Evolutionary conservation across 2,797 vertebrate species (phyloP), one percentile per base, ranked within the genome.

Genomic region (Myripristis murdjan): DNA sequence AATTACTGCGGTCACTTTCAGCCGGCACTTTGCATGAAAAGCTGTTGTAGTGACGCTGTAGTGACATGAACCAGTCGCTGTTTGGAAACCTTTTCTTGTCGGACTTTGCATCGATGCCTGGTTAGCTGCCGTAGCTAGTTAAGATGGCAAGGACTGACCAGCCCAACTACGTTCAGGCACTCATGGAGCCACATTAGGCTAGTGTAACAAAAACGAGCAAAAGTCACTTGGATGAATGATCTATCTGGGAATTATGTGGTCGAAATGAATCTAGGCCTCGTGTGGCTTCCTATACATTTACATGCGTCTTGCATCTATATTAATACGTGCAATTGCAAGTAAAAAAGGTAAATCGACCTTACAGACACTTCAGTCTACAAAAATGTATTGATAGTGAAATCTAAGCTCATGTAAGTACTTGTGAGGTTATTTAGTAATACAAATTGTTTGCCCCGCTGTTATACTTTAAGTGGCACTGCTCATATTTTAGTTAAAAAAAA

Each of bases 71-170:
- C 6, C 37, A 28, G 7, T 55, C 48, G 23, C 10, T 14, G 39
- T 65, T n/a, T 49, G 15, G 51, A n/a, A 24, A 58, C n/a, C 2
- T 64, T n/a, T 62, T 61, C 23, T 46, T 35, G 2, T 51, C 43
- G 43, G 47, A 49, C 37, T 62, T 59, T 24, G 51, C 68, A 46
- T 71, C 75, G 82, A 59, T 78, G 53, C 78, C 15, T 61, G 49
- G 20, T 18, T 44, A 56, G 84, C 85, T 72, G 49, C 31, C 3
- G 24, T 49, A 61, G 89, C 89, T 60, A 59, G 57, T 15, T 16
- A 4, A 22, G 39, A 55, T 80, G 76, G 20, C 49, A 3, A 54
- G 31, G 28, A 83, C 77, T 82, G 79, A 67, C 51, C 41, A 53
- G 49, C 22, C 43, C 68, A 60, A n/a, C 22, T 28, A 79, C 83